Percentiles rank a stretch among this genome's conserved stretches.
phyloP scores from a whole-genome alignment of 2,888 invertebrate species.

The Meandrusa payeni region DNA sequence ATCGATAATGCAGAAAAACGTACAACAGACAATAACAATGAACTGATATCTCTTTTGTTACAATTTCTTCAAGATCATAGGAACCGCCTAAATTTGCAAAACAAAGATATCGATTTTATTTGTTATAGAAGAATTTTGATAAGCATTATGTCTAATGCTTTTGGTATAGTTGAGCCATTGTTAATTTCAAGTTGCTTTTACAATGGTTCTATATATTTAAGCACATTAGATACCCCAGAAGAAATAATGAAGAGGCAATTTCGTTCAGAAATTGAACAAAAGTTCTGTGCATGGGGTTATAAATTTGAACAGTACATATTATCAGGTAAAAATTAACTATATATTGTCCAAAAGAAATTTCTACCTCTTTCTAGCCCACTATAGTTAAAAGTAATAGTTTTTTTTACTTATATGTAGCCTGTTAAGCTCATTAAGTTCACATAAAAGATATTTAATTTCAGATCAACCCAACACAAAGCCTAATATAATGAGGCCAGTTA shows the following conservation, averaged over 20 bases:
- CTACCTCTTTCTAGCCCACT: background rate
- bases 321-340: too few relatives aligned
- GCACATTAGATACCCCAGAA: slow-evolving; percentile 34
- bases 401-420: too few relatives aligned
- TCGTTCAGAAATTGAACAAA: slow-evolving; percentile 29
- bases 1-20: slow-evolving; percentile 38
- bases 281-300: slow-evolving; percentile 33
- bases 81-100: slow-evolving; percentile 23
- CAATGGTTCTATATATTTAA: slow-evolving; percentile 42
- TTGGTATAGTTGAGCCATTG: slow-evolving; percentile 28
- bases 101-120: slow-evolving; percentile 31
- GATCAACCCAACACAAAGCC: slow-evolving; percentile 35
- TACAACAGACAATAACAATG: slow-evolving; percentile 39
- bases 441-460: too few relatives aligned
- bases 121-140: slow-evolving; percentile 43
- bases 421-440: too few relatives aligned
- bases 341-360: background rate
- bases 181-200: slow-evolving; percentile 35
- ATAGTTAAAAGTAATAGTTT: too few relatives aligned
- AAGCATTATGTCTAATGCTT: slow-evolving; percentile 38
- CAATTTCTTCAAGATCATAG: slow-evolving; percentile 36
- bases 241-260: slow-evolving; percentile 26
- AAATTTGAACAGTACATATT: slow-evolving; percentile 36
- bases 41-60: slow-evolving; percentile 39
- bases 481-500: slow-evolving; percentile 36